These are phyloP conservation scores for Falco novaeseelandiae DNA, from an alignment of 2,797 vertebrate species.

Conservation along the genomic window DNA sequence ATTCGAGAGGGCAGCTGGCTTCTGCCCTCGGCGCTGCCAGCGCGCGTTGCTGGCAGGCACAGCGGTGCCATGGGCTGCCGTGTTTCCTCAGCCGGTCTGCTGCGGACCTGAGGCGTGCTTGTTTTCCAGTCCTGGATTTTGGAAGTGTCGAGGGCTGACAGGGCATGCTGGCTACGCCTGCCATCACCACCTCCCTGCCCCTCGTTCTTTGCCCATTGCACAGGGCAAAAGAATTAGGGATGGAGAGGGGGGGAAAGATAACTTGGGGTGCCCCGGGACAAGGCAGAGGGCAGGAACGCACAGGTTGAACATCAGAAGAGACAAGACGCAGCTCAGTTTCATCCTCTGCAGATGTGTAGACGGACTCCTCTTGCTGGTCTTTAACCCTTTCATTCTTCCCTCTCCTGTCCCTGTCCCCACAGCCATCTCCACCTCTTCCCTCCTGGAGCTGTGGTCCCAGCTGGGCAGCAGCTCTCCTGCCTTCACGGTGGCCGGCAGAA, in stretches of 20 bases:
- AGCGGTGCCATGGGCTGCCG: rapidly evolving
- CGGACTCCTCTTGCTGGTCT: neutral
- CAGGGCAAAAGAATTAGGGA: neutral
- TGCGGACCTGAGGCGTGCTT: neutral
- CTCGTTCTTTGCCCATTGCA: neutral
- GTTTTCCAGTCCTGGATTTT: neutral
- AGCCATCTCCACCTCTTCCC: neutral
- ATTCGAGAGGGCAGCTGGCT: neutral
- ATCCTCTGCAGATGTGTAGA: neutral
- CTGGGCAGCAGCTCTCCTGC: neutral
- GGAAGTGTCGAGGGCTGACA: neutral
- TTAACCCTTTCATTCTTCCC: neutral
- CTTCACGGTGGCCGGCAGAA: neutral
- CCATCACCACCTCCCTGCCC: neutral
- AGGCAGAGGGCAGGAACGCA: neutral
- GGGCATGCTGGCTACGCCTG: neutral
- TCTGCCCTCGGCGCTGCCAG: neutral
- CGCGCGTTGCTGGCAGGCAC: neutral
- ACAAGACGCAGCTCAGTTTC: neutral
- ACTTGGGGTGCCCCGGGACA: neutral
- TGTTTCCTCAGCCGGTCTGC: neutral
- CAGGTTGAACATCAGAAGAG: neutral
- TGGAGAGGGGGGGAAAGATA: neutral
- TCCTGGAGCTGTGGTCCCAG: rapidly evolving
- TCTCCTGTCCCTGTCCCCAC: neutral